Evolutionary conservation across 2,113 vertebrate species (phyloP), one percentile per base, ranked within the genome.

Genomic region (Hymenochirus boettgeri): DNA sequence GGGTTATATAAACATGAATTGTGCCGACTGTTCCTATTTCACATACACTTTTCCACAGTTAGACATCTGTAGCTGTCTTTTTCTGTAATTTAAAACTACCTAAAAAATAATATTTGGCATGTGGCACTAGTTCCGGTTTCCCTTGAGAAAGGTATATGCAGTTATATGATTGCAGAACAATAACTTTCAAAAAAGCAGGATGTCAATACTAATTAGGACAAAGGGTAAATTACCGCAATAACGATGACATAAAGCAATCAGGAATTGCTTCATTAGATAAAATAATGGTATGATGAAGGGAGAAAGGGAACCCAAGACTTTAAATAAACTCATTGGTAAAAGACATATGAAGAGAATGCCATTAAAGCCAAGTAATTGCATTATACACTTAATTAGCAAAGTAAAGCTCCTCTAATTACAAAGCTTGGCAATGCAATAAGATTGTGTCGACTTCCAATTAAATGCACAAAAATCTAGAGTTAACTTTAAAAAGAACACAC

Each of bases 311-410:
- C 39, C 15, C 17, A 42, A 42, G 15, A 42, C 13, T 42, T 42
- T 42, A 42, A 42, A n/a, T 42, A 42, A 42, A 42, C 39, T 42
- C 39, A 42, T 13, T 42, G 17, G 17, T 42, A 42, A 42, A 42
- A 42, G 11, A 42, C 39, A 42, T 42, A 42, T 42, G 39, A 6
- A 42, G 39, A 42, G 21, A 48, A 48, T 21, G 46, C 21, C 18
- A 11, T 48, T 48, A 48, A 9, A 19, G 46, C 1, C 7, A 48
- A 48, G 46, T 48, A 21, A 48, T 48, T 21, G 46, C 21, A 48
- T 21, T 21, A 48, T 23, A 21, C 5, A 23, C 13, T 48, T 48
- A 48, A 48, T 48, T 48, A 23, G 19, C 46, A 21, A 22, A 21
- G 19, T 7, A 48, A 48, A 48, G 18, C 46, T 48, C 46, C 22